Conservation (phyloP, 2,888 invertebrate species). For the Platycheirus rosarum region DNA sequence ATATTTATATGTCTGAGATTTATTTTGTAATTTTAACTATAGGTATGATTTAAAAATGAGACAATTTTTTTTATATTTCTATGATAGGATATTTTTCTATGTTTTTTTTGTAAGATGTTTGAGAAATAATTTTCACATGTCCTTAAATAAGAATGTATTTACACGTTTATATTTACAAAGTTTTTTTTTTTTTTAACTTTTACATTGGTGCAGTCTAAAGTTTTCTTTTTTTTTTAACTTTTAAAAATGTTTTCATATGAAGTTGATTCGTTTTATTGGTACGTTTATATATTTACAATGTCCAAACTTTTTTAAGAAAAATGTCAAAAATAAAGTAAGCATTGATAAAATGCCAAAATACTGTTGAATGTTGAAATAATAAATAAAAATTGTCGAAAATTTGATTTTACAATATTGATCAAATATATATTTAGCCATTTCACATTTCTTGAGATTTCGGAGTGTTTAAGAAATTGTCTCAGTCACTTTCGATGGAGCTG, state of each 20-base stretch:
- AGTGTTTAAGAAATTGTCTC: no score
- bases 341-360: no score
- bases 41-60: conserved; percentile 19
- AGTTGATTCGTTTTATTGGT: not conserved
- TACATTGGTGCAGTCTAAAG: conserved; percentile 63
- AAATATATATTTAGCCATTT: no score
- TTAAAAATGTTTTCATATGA: not conserved
- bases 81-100: conserved; percentile 37
- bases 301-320: no score
- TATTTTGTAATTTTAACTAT: conserved; percentile 19
- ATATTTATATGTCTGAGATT: conserved; percentile 33
- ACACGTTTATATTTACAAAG: conserved; percentile 44
- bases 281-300: no score
- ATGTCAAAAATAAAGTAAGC: no score
- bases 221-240: conserved; percentile 19
- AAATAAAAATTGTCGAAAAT: no score
- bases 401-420: no score
- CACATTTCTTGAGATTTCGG: no score
- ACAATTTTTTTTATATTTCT: conserved; percentile 34
- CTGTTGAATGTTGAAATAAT: no score
- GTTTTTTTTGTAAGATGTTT: conserved; percentile 31
- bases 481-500: no score
- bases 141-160: conserved; percentile 20
- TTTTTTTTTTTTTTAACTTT: conserved; percentile 24
- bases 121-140: conserved; percentile 24